A percentile compares a stretch with the other conserved stretches of the same genome.
phyloP scores from a whole-genome alignment of 1,140 invertebrate genomes.

The Pararge aegeria region DNA sequence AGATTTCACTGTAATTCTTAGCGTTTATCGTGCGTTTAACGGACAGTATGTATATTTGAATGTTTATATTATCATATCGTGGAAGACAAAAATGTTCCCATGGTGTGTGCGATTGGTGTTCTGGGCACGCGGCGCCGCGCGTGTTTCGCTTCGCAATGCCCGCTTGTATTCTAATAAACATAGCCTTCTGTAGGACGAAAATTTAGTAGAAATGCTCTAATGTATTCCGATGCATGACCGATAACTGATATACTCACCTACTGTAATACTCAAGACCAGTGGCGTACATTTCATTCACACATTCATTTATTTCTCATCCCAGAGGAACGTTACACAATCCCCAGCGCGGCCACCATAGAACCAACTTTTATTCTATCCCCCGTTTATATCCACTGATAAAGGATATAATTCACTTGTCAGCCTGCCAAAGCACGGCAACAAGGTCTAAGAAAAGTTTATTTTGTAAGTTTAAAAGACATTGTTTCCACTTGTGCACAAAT shows the following conservation, averaged over 20 bases:
- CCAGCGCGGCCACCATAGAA: too few relatives aligned
- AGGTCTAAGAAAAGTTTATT: too few relatives aligned
- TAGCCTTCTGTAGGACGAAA: slow-evolving; percentile 80
- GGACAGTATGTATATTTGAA: slow-evolving; percentile 79
- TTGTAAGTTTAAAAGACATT: too few relatives aligned
- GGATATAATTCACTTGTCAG: too few relatives aligned
- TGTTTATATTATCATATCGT: slow-evolving; percentile 79
- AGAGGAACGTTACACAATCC: too few relatives aligned
- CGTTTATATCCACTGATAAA: too few relatives aligned
- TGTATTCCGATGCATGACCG: slow-evolving; percentile 75
- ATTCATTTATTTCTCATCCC: too few relatives aligned
- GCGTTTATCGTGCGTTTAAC: slow-evolving; percentile 79
- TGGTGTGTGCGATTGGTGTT: slow-evolving; percentile 68
- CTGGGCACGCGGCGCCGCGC: slow-evolving; percentile 67
- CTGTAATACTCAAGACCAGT: too few relatives aligned
- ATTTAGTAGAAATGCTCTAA: slow-evolving; percentile 79
- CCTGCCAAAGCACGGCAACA: too few relatives aligned
- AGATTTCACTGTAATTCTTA: slow-evolving; percentile 78
- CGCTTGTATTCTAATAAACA: slow-evolving; percentile 75
- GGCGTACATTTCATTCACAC: too few relatives aligned
- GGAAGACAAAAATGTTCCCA: slow-evolving; percentile 80
- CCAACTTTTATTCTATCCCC: too few relatives aligned
- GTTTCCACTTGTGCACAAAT: too few relatives aligned
- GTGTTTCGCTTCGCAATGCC: slow-evolving; percentile 69
- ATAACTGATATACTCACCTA: slow-evolving; percentile 19